phyloP scores from a whole-genome alignment of 64 coral and sea anemone genomes.

The Montipora foliosa region DNA sequence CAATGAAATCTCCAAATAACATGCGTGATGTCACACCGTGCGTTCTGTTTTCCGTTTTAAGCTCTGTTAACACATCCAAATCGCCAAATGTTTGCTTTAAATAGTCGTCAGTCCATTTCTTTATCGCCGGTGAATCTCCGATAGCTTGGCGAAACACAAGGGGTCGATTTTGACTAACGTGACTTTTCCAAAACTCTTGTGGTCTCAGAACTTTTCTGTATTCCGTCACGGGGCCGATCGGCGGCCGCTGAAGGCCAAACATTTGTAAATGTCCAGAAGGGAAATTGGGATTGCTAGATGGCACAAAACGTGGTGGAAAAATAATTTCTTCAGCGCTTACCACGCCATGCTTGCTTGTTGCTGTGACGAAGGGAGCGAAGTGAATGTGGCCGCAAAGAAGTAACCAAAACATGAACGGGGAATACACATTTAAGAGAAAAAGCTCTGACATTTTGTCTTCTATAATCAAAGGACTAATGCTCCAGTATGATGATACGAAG shows the following conservation, averaged over 20 bases:
- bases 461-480: not conserved
- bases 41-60: constrained; percentile 92
- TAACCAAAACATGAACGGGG: not conserved
- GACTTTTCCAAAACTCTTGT: constrained; percentile 87
- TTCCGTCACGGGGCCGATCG: constrained; percentile 82
- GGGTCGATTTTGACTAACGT: constrained; percentile 60
- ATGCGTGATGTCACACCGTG: constrained; percentile 49
- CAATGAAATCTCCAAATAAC: constrained; percentile 83
- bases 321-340: not conserved
- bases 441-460: not conserved
- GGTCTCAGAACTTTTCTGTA: constrained; percentile 79
- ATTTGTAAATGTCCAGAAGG: constrained; percentile 87
- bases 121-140: constrained; percentile 75
- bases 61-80: constrained; percentile 87
- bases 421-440: not conserved
- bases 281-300: constrained; percentile 13
- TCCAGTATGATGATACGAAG: not conserved
- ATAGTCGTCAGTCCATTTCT: constrained; percentile 84
- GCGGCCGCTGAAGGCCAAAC: constrained; percentile 89
- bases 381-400: not conserved
- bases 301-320: constrained; percentile 85
- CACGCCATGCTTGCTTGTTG: not conserved
- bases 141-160: constrained; percentile 84
- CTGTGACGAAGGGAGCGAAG: not conserved
- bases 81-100: constrained; percentile 92